Base-by-base conservation (phyloP, 2,113 vertebrate species). In the Otus sunia region DNA sequence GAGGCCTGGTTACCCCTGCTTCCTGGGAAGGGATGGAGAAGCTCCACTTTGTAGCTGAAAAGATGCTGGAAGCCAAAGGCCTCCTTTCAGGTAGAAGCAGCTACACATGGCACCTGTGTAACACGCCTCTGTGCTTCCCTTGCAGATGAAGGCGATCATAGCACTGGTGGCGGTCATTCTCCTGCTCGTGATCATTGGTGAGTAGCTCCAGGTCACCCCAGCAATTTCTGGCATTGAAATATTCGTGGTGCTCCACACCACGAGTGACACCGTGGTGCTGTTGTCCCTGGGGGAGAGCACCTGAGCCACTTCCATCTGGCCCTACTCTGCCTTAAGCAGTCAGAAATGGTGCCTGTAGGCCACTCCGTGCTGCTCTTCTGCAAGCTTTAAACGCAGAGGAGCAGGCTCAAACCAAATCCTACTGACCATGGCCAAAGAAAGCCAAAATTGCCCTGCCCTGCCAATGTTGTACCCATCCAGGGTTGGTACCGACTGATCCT, bases 101-200 rank as follows among this genome's bases (percentile, higher is more conserved):
- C 56, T 66, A 9, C 11, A 5, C 3, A 0, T 29, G 29, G 41
- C 39, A 18, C 25, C 21, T 22, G 11, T 18, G 20, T 94, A n/a
- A 94, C 5, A 2, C 1, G 4, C 23, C 20, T n/a, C 34, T 79
- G 34, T 93, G 37, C 55, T 90, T 62, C 36, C 74, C 82, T 97
- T 97, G 72, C 97, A 99, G 99, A 99, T 99, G 99, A 99, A 99
- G 98, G 98, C 98, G 12, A 98, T 99, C 77, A 98, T 99, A 85
- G 99, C 98, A 0, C 95, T 99, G 97, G 99, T 99, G 53, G 98
- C 98, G 5, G 68, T 98, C 19, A 82, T 98, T 79, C 98, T 99
- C 59, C 98, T 99, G 96, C 98, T 99, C 11, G 98, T 99, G 88
- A 99, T 99, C 95, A 99, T 99, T 21, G 98, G 99, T 99, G 98